Base-by-base conservation (phyloP, 2,113 vertebrate species). In the Plecotus auritus region DNA sequence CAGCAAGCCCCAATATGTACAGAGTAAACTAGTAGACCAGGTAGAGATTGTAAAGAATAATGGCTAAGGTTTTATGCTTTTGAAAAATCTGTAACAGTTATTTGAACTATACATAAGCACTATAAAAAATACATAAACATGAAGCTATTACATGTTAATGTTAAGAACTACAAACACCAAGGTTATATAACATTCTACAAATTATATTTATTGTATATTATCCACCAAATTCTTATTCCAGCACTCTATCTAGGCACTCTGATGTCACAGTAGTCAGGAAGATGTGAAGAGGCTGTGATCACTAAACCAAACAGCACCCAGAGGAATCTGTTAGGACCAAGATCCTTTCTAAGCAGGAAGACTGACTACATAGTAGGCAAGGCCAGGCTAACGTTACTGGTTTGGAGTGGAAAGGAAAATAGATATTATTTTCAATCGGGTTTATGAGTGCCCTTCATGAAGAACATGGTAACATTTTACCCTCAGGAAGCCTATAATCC, bases 401-500 rank as follows among this genome's bases (percentile, higher is more conserved):
- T 83, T 74, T 85, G n/a, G 32, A 67, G 28, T 40, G 12, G n/a
- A 42, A 77, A 87, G 54, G 80, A 74, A 93, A 93, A 90, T 4
- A 14, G 47, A 4, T 37, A 32, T 45, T 92, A 90, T 74, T 88
- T 88, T 90, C 51, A 42, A 14, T 74, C 28, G 80, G 49, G 64
- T 84, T 84, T 85, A 70, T 49, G 51, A 92, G 30, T 5, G 9
- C 30, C 72, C 86, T 94, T 88, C 69, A 74, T 40, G 23, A 10
- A 88, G 66, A 96, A 42, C 12, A 85, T 54, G 86, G 42, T 73
- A 13, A 47, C 88, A 83, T 59, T 77, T 54, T 78, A 56, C 74
- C 72, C 49, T 95, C 74, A 86, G 40, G 59, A 96, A 95, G 26
- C 51, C 93, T 93, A 78, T 10, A 80, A 86, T 56, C 47, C 61